Evolutionary conservation across 2,113 vertebrate genomes (phyloP), one percentile per base, ranked within the genome.

Genomic region (Ammodytes marinus): DNA sequence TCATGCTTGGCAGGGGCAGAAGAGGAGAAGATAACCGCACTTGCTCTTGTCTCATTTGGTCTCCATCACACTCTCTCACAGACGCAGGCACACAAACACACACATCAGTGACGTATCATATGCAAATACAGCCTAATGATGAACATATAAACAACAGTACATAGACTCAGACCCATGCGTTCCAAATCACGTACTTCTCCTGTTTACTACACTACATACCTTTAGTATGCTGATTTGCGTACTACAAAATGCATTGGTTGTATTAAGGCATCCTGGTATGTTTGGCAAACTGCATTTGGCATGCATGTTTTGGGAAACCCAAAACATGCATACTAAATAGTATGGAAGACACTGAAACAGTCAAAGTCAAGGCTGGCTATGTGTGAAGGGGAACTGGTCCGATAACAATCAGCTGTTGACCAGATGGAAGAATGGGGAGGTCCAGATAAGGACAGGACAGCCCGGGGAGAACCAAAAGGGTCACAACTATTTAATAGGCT

Each of bases 381-480:
- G 49, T 61, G 75, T 88, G 88, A 91, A 92, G 87, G 85, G 89
- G 87, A 91, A 70, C 59, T 43, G 70, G 0, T 70, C 6, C 1
- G 81, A 93, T 90, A 82, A 85, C 4, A 40, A 89, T 89, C 90
- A 74, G 78, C 83, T 77, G 77, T 42, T 79, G 81, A 81, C 74
- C 86, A 76, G 55, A 85, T 77, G 60, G 55, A 80, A 40, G 49
- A 66, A 37, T 69, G 9, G 1, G 76, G 46, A 64, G 65, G 77
- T 87, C 49, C 74, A 78, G 91, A 92, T 92, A 92, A 89, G 83
- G 43, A 85, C 8, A 61, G 7, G 9, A 70, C 66, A 58, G 74
- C 70, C 70, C 9, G 2, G 53, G 19, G n/a, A n/a, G 54, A 61
- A 75, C 43, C 65, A 53, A 8, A 46, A 46, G 58, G 58, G 45